Percentiles rank a stretch among this genome's conserved stretches.
Evolutionary conservation across 2,888 invertebrate genomes (phyloP).

Genomic region (Standfussiana lucernea): DNA sequence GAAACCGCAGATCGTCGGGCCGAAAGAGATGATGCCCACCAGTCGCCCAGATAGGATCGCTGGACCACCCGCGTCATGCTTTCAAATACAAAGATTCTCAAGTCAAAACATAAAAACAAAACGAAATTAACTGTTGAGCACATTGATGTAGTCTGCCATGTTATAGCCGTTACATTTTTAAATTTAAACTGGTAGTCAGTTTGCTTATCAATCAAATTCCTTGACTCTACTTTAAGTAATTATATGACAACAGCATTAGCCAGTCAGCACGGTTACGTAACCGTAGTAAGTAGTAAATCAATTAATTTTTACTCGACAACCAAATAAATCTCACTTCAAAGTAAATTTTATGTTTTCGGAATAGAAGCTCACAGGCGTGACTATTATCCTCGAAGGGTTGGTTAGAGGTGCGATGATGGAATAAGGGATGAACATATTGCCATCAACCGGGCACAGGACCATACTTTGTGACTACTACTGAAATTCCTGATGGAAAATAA

Average conservation of each 20-base stretch:
- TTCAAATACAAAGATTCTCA: background rate
- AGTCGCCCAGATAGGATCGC: slow-evolving; percentile 81
- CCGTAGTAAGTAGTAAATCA: background rate
- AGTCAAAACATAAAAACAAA: too few species aligned
- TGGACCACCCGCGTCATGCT: slow-evolving; percentile 88
- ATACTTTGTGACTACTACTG: background rate
- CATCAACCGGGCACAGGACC: background rate
- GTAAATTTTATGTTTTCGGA: background rate
- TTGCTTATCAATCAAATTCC: background rate
- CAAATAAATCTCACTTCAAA: background rate
- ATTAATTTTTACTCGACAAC: background rate
- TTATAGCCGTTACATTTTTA: background rate
- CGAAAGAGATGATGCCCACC: slow-evolving; percentile 86
- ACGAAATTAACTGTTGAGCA: background rate
- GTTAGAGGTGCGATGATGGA: background rate
- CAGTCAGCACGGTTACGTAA: background rate
- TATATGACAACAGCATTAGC: background rate
- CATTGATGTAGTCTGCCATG: background rate
- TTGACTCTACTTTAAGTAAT: background rate
- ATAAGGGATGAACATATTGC: background rate
- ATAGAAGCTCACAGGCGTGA: background rate
- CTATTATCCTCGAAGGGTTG: background rate
- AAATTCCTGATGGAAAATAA: background rate
- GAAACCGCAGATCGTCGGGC: slow-evolving; percentile 82
- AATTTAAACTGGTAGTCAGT: background rate